Conservation (phyloP, 2,797 vertebrate species). For the Morus bassanus region DNA sequence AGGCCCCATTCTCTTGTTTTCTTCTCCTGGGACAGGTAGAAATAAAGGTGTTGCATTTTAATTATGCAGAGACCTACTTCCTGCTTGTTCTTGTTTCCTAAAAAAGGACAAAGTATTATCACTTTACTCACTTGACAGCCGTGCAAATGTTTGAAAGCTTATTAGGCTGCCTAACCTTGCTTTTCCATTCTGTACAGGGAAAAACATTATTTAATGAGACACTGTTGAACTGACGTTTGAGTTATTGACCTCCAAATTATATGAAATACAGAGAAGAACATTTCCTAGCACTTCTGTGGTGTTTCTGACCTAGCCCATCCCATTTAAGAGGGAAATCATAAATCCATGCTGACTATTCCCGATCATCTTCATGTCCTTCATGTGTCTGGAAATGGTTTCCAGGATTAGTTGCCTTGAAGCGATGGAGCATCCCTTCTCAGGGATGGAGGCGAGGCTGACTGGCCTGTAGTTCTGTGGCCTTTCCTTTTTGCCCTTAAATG, state of each 20-base stretch:
- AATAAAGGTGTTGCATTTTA: not conserved
- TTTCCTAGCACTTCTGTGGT: not conserved
- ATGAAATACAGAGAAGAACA: not conserved
- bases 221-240: not conserved
- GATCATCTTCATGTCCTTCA: not conserved
- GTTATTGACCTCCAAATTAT: not conserved
- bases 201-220: not conserved
- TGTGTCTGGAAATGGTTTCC: not conserved
- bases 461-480: not conserved
- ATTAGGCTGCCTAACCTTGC: not conserved
- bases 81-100: not conserved
- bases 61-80: not conserved
- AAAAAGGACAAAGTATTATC: not conserved
- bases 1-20: not conserved
- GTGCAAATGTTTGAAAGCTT: not conserved
- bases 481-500: not conserved
- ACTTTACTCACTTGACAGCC: not conserved
- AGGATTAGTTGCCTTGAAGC: not conserved
- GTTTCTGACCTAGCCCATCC: not conserved
- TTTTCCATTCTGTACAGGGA: not conserved
- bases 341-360: not conserved
- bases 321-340: not conserved
- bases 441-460: not conserved
- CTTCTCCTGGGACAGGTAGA: not conserved
- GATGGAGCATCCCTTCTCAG: not conserved